Conservation (phyloP, 2,797 vertebrate species). For the Cephalopachus bancanus region DNA sequence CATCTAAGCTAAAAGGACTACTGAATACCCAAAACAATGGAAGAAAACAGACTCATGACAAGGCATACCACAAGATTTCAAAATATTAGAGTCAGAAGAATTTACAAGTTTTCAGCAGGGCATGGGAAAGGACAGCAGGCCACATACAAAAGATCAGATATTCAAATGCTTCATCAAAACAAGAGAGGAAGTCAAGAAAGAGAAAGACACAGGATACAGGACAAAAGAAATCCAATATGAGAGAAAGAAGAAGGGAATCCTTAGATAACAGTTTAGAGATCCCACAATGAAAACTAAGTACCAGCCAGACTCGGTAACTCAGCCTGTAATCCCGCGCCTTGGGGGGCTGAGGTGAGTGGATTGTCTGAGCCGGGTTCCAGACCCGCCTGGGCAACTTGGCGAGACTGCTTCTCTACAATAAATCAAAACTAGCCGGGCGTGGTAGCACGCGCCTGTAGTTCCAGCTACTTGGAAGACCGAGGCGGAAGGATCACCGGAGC, state of each 20-base stretch:
- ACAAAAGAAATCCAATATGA: not conserved
- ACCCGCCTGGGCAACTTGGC: too few relatives aligned
- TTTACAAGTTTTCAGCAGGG: conserved; percentile 50
- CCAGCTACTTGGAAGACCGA: too few relatives aligned
- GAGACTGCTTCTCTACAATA: too few relatives aligned
- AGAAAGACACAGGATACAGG: not conserved
- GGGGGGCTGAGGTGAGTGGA: too few relatives aligned
- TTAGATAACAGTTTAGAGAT: conserved; percentile 4
- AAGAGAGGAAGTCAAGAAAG: conserved; percentile 27
- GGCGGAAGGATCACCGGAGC: too few relatives aligned
- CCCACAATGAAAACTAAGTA: conserved; percentile 2
- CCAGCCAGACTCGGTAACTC: too few relatives aligned
- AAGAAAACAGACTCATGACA: conserved; percentile 33
- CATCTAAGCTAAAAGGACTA: conserved; percentile 52
- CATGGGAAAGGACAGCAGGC: not conserved
- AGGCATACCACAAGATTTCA: conserved; percentile 38
- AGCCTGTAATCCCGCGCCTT: too few relatives aligned
- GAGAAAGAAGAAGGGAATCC: conserved; percentile 20
- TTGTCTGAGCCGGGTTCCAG: too few relatives aligned
- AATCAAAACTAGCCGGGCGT: too few relatives aligned
- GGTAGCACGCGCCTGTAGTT: too few relatives aligned
- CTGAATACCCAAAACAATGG: conserved; percentile 20
- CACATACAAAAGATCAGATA: conserved; percentile 33
- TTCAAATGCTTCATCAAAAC: conserved; percentile 9
- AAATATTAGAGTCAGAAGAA: conserved; percentile 40